Base-by-base conservation (phyloP, 2,888 invertebrate species). In the Unio pictorum region DNA sequence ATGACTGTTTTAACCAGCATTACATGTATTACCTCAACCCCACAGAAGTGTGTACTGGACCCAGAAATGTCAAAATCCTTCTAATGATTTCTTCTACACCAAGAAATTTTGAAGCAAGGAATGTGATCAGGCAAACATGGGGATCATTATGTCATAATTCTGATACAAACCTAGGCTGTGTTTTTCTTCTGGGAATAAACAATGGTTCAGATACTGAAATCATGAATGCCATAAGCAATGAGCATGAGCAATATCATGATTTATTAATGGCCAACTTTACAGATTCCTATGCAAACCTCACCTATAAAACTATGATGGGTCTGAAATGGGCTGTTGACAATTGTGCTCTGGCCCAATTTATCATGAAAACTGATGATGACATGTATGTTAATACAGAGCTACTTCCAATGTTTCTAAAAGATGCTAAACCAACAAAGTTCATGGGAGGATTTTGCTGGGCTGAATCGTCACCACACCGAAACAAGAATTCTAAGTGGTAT, bases 301-400 rank as follows among this genome's bases (percentile, higher is more conserved):
- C 85, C 5, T 84, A 80, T 63, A 85, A 85, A 73, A 83, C 83
- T 1, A 67, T 85, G 59, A 75, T 78, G 61, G 79, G 77, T 0
- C 68, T 83, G 30, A 74, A 75, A 30, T 85, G 84, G 84, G 77
- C 75, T 20, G 59, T 60, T 5, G 66, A 74, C 3, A 70, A 74
- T 55, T 85, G 85, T 67, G 58, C 65, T 18, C 61, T 78, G 17
- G 79, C 82, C 7, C 71, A 74, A 45, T 84, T 79, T 66, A 71
- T 87, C n/a, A 84, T 86, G 84, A 87, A 87, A 68, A 86, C 86
- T 20, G 87, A 87, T 64, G 84, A 84, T 58, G 85, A 86, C 64
- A 76, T 81, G 72, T 83, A 77, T 64, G 70, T 83, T 1, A 86
- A 87, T 65, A 82, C 82, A 5, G 76, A 76, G 4, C 70, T 82